Conservation (phyloP, 2,113 vertebrate genomes). For the Lota lota region DNA sequence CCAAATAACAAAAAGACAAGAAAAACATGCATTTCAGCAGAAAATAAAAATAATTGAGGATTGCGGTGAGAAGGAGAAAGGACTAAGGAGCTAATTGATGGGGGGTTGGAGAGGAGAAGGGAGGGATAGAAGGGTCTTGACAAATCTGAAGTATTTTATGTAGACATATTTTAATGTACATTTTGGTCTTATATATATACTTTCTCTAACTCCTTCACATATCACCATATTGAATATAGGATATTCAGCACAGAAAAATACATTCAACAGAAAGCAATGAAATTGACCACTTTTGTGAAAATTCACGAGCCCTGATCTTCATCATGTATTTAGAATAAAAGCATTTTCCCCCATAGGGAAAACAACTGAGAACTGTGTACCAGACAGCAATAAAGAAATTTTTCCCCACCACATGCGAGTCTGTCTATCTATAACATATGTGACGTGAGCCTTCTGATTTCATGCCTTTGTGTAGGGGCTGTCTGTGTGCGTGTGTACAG, state of each 20-base stretch:
- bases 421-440: slow-evolving; percentile 42
- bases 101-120: slow-evolving; percentile 39
- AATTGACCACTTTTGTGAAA: too few relatives aligned
- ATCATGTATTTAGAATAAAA: too few relatives aligned
- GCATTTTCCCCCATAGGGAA: too few relatives aligned
- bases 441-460: slow-evolving; percentile 41
- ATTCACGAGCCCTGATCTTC: too few relatives aligned
- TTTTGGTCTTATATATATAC: too few relatives aligned
- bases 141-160: slow-evolving; percentile 22
- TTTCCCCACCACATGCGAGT: slow-evolving; percentile 17
- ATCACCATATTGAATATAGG: too few relatives aligned
- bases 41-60: slow-evolving; percentile 3
- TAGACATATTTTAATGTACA: too few relatives aligned
- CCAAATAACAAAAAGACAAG: slow-evolving; percentile 65
- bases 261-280: too few relatives aligned
- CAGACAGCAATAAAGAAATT: background rate
- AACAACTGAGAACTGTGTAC: too few relatives aligned
- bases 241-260: too few relatives aligned
- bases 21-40: slow-evolving; percentile 29
- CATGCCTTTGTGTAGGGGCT: background rate
- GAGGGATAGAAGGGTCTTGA: slow-evolving; percentile 25
- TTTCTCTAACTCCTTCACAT: too few relatives aligned
- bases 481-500: slow-evolving; percentile 15
- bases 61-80: slow-evolving; percentile 25
- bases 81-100: slow-evolving; percentile 54